These are phyloP conservation scores for Coleophora deauratella DNA, from an alignment of 2,888 invertebrate species.

Conservation along the genomic window DNA sequence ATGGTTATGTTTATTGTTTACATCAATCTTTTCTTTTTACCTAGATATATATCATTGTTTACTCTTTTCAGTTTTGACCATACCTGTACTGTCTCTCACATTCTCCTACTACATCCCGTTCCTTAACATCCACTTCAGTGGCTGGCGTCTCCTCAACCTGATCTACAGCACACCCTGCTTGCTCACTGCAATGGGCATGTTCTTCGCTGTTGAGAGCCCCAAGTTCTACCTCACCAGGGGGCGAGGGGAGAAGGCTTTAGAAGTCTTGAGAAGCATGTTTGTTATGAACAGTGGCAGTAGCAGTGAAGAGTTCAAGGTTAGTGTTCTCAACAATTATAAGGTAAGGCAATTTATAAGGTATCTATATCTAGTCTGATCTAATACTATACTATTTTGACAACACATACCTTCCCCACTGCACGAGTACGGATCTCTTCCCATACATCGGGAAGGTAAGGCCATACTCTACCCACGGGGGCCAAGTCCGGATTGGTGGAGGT, in stretches of 20 bases:
- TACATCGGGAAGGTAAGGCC: no score
- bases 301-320: constrained; percentile 38
- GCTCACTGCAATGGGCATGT: constrained; percentile 70
- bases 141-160: constrained; percentile 83
- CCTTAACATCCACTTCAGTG: constrained; percentile 73
- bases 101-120: constrained; percentile 55
- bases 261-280: constrained; percentile 40
- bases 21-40: neutral
- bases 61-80: constrained; percentile 72
- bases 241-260: constrained; percentile 69
- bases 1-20: no score
- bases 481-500: no score
- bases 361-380: no score
- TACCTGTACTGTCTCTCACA: constrained; percentile 75
- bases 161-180: constrained; percentile 77
- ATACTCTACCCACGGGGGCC: no score
- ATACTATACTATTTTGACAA: no score
- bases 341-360: no score
- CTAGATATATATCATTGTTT: no score
- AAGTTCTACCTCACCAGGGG: constrained; percentile 79
- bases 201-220: constrained; percentile 81
- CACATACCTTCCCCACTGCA: no score
- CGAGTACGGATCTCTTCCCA: no score
- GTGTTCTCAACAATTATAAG: constrained; percentile 11
- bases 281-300: constrained; percentile 41